Evolutionary conservation across 2,888 invertebrate genomes (phyloP), one percentile per base, ranked within the genome.

Genomic region (Monopis laevigella): DNA sequence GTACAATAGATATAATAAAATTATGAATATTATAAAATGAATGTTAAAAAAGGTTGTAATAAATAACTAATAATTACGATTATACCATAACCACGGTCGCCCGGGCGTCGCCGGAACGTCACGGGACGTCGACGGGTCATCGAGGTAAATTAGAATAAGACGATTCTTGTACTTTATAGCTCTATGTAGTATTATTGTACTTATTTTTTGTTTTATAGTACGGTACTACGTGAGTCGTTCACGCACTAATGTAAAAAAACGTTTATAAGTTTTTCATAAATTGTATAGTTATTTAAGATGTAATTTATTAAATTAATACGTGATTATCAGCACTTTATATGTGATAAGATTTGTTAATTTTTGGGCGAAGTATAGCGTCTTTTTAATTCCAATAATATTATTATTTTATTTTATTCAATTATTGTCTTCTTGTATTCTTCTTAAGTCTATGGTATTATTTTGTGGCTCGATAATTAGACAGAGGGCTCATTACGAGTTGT

Each of bases 131-230:
- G 56, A 58, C 55, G 52, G 60, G 70, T 66, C 66, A 65, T 67
- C 55, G 63, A 30, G 5, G 71, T 55, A 45, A 62, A 27, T n/a
- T 43, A 43, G 43, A 24, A 10, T 78, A 78, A 77, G 73, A 71
- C 62, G 64, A 69, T 68, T 75, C 75, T 72, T 73, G 72, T 80
- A 78, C 12, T 63, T 65, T 70, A 64, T 74, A 78, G 77, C 54
- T 70, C 62, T 75, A 75, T 71, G 62, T 16, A 18, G n/a, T 35
- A 19, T 2, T 38, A 21, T 38, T 18, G 14, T 17, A 35, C 77
- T 78, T 77, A 77, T 74, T 78, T 78, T 80, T 78, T 78, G 77
- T n/a, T n/a, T n/a, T n/a, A n/a, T n/a, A n/a, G n/a, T n/a, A n/a
- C n/a, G n/a, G n/a, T n/a, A n/a, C n/a, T n/a, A n/a, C n/a, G n/a